phyloP scores from a whole-genome alignment of 2,888 invertebrate species.

The Ectemnius continuus region DNA sequence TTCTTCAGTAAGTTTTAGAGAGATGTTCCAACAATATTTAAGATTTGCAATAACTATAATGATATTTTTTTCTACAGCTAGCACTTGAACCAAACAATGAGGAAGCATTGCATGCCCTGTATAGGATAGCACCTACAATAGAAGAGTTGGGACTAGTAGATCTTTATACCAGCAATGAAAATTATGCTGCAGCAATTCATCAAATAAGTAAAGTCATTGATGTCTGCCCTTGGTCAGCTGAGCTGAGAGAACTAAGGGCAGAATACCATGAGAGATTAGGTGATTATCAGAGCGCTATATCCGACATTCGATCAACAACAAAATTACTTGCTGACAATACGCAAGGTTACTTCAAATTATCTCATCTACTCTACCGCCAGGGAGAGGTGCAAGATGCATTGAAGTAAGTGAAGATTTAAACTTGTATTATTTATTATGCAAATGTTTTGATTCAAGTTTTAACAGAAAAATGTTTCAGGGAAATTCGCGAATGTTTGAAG shows the following conservation, averaged over 20 bases:
- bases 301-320: constrained; percentile 93
- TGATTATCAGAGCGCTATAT: constrained; percentile 91
- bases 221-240: constrained; percentile 92
- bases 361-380: constrained; percentile 90
- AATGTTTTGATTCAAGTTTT: background rate
- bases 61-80: constrained; percentile 78
- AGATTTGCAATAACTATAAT: background rate
- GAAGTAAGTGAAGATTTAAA: constrained; percentile 80
- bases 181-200: constrained; percentile 82
- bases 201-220: constrained; percentile 85
- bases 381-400: constrained; percentile 95
- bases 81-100: constrained; percentile 86
- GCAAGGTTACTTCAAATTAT: constrained; percentile 89
- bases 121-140: constrained; percentile 83
- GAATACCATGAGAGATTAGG: constrained; percentile 89
- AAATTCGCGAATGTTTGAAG: constrained; percentile 97
- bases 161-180: constrained; percentile 81
- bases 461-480: constrained; percentile 78
- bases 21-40: background rate
- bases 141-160: constrained; percentile 84
- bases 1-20: background rate
- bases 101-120: constrained; percentile 85
- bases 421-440: constrained; percentile 3
- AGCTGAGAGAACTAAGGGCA: constrained; percentile 90
- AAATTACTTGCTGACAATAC: constrained; percentile 96